A percentile compares a stretch with the other conserved stretches of the same genome.
phyloP scores from a whole-genome alignment of 2,113 vertebrate species.

The Triplophysa dalaica region DNA sequence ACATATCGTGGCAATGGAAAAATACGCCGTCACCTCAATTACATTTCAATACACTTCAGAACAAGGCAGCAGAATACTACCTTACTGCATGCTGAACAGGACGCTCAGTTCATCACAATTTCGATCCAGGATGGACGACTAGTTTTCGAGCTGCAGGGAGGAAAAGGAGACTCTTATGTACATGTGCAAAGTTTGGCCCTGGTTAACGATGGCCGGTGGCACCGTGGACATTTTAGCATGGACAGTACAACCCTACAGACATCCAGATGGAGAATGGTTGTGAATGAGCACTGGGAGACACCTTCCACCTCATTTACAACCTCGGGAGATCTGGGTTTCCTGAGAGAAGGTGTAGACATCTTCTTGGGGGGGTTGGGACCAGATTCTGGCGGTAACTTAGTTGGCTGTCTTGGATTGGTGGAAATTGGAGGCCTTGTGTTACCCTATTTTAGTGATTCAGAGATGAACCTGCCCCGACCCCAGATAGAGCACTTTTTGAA shows the following conservation, averaged over 20 bases:
- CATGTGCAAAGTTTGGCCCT: slow-evolving; percentile 62
- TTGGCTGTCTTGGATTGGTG: slow-evolving; percentile 83
- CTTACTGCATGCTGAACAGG: slow-evolving; percentile 77
- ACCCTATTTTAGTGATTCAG: slow-evolving; percentile 74
- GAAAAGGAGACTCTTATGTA: slow-evolving; percentile 61
- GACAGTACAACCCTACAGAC: slow-evolving; percentile 61
- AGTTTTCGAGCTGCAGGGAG: slow-evolving; percentile 73
- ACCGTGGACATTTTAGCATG: slow-evolving; percentile 76
- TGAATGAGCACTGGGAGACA: slow-evolving; percentile 69
- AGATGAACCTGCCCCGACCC: slow-evolving; percentile 73
- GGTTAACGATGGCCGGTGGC: slow-evolving; percentile 82
- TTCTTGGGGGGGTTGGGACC: slow-evolving; percentile 73
- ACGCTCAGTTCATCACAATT: slow-evolving; percentile 72
- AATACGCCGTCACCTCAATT: slow-evolving; percentile 75
- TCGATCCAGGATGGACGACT: slow-evolving; percentile 76
- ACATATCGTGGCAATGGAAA: slow-evolving; percentile 80
- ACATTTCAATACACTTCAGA: slow-evolving; percentile 79
- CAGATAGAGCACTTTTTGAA: slow-evolving; percentile 83
- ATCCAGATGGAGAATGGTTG: slow-evolving; percentile 79
- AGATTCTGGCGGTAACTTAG: slow-evolving; percentile 61
- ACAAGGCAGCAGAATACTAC: slow-evolving; percentile 71
- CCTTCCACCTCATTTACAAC: slow-evolving; percentile 59
- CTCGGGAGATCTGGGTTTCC: slow-evolving; percentile 79
- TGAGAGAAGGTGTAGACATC: slow-evolving; percentile 79
- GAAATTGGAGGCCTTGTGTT: slow-evolving; percentile 81